Base-by-base conservation (phyloP, 2,113 vertebrate genomes). In the Solenodon paradoxus region DNA sequence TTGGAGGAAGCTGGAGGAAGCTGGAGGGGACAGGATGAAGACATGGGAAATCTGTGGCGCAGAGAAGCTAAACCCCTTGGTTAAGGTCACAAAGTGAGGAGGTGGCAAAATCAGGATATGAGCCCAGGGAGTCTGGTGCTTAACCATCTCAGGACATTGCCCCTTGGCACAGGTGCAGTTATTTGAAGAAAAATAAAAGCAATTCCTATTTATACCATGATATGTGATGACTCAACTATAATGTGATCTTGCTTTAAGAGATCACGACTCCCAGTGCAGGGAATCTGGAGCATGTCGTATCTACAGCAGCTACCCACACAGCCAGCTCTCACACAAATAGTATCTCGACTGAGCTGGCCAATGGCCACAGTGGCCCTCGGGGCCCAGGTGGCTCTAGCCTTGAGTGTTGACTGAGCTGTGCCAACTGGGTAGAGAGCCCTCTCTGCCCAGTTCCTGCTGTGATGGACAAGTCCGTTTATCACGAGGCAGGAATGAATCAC, bases 291-390 rank as follows among this genome's bases (percentile, higher is more conserved):
- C 10, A n/a, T 17, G n/a, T 20, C 22, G 7, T 7, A 15, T 4
- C 84, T 68, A 38, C 0, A 83, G 12, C n/a, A 24, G 55, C 74
- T 49, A 42, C 30, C 69, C 16, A 30, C 42, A 78, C 24, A 28
- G 30, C 12, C 7, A 22, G 35, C 24, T 19, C 19, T 77, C 85
- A 49, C 24, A 30, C 63, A 3, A 28, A n/a, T 19, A 7, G 47
- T n/a, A 12, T 30, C 22, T 32, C 2, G 1, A 7, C 20, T 40
- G 30, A n/a, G 9, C 22, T 0, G 9, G n/a, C 35, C 1, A 1
- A 32, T 16, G 78, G 42, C 28, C 13, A 0, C 0, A 2, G 71
- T 13, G 15, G 49, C 35, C 32, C 0, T 5, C 5, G 1, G n/a
- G 16, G 35, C 17, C 38, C 64, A 10, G 71, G 16, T 1, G 68